Evolutionary conservation across 2,113 vertebrate species (phyloP).

Genomic region (cat (Felis catus)): F.catus_Fca126_mat1.0 CM031419.1:94052501-94053000

Average conservation of each 20-base stretch:
- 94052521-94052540: conserved; percentile 98
- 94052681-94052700: conserved; percentile 84
- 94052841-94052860: conserved; percentile 89
- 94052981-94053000: conserved; percentile 86
- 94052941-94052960: conserved; percentile 87
- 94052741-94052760: conserved; percentile 86
- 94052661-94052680: conserved; percentile 83
- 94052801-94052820: conserved; percentile 83
- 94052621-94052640: conserved; percentile 87
- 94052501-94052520: conserved; percentile 99
- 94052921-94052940: conserved; percentile 85
- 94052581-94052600: conserved; percentile 84
- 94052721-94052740: conserved; percentile 86
- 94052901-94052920: conserved; percentile 87
- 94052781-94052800: conserved; percentile 86
- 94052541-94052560: conserved; percentile 99
- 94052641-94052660: conserved; percentile 86
- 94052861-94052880: conserved; percentile 89
- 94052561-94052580: conserved; percentile 91
- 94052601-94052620: conserved; percentile 83
- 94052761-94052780: conserved; percentile 85
- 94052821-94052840: conserved; percentile 84
- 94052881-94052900: conserved; percentile 86
- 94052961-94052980: conserved; percentile 87
- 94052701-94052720: conserved; percentile 83